Evolutionary conservation across 2,888 invertebrate genomes (phyloP), one percentile per base, ranked within the genome.

Genomic region (Brenthis daphne): DNA sequence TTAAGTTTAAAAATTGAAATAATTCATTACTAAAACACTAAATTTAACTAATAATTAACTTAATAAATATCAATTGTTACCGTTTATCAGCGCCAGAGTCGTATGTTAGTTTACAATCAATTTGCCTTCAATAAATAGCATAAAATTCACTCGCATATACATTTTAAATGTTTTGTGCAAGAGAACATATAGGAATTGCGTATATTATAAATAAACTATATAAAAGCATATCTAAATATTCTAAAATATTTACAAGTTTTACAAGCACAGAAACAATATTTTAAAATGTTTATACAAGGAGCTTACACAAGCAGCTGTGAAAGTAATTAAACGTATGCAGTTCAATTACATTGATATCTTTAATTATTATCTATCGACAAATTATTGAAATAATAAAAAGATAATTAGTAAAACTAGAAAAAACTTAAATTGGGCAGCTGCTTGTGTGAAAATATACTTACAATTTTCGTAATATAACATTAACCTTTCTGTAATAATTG

Each of bases 21-120:
- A 63, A 63, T 53, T 63, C 43, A 54, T 63, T 63, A 53, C 43
- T 63, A 54, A 11, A 54, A 37, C 13, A 63, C 53, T 61, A 48
- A 16, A 63, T 1, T 24, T 51, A 56, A 56, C 3, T 29, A 68
- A 56, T 57, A 24, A 50, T 60, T 37, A 61, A 57, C 24, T 20
- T 33, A 55, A 64, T 48, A 65, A 54, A 65, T 47, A 33, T 55
- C 24, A 20, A 48, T 14, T 43, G 47, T 47, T 61, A 54, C 70
- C 72, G 16, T 57, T 66, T 56, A 64, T 20, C 47, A 64, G 61
- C 13, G 72, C 72, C 70, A 51, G 24, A 65, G 70, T 72, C 67
- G 64, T 37, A 57, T 50, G 20, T 20, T 20, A 51, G 13, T 56
- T 51, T 43, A 13, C 11, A 20, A 63, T 57, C 11, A 54, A 55